Base-by-base conservation (phyloP, 2,797 vertebrate genomes). In the Neomorphus geoffroyi region DNA sequence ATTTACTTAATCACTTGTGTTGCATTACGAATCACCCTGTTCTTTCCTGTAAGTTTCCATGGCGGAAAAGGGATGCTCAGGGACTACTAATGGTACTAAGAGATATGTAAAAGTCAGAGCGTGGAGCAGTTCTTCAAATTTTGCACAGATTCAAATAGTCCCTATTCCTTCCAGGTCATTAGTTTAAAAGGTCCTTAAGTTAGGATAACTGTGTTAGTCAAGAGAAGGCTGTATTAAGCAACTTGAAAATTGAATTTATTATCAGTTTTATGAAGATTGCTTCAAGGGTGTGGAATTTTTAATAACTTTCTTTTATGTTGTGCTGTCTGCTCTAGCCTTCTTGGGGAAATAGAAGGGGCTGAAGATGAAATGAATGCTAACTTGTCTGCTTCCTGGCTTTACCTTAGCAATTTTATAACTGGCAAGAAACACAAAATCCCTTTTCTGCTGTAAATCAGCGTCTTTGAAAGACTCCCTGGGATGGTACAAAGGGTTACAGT, bases 121-220 rank as follows among this genome's bases (percentile, higher is more conserved):
- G 79, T 8, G 5, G 57, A 86, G 69, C 15, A 62, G 61, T 51
- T 92, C 61, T 91, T 91, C 80, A 72, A 72, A 77, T 93, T 97
- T 96, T 94, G 73, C 79, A 70, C 66, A 74, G 56, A 67, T 97
- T 94, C 66, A 90, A 62, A 94, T 93, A 96, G 79, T 86, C 60
- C 60, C 61, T 80, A 57, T 89, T 96, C 41, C 90, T 97, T 96
- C 65, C 72, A 88, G 92, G 90, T 88, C 78, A 95, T 97, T 96
- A 96, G 92, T 96, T 97, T 96, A 94, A 97, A 96, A 96, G 93
- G 81, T 92, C 95, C 79, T 96, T 96, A 96, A 95, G 84, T 94
- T 97, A 94, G 88, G 93, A 96, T 94, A 96, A 96, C 95, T 91
- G 78, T 92, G 77, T 94, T 95, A 97, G 93, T 90, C 51, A 84